These are phyloP conservation scores for Cataglyphis altisquamis DNA, from an alignment of 2,888 invertebrate species.

Conservation along the genomic window DNA sequence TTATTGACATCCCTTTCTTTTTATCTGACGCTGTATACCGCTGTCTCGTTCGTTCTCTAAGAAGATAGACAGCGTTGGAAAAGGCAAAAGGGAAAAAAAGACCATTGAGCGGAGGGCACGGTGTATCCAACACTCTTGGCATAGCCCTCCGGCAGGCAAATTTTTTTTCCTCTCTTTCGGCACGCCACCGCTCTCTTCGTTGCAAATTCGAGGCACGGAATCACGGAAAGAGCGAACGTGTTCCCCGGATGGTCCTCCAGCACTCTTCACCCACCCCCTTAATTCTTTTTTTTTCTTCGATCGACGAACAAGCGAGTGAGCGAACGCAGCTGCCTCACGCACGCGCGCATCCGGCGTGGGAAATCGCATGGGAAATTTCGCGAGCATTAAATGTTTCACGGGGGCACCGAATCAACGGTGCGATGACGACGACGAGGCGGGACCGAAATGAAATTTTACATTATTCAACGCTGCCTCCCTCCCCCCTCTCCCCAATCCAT, in stretches of 20 bases:
- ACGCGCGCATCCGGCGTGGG: slow-evolving; percentile 40
- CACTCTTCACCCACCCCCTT: slow-evolving; percentile 11
- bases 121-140: slow-evolving; percentile 48
- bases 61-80: neutral
- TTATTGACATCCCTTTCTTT: slow-evolving; percentile 2
- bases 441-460: slow-evolving; percentile 81
- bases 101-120: neutral
- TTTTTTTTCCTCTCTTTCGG: slow-evolving; percentile 54
- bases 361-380: slow-evolving; percentile 81
- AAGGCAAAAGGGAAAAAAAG: neutral
- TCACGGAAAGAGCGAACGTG: slow-evolving; percentile 68
- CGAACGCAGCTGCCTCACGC: neutral
- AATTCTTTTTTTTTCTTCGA: slow-evolving; percentile 30
- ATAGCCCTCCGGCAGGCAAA: slow-evolving; percentile 9
- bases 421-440: slow-evolving; percentile 72
- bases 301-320: slow-evolving; percentile 54
- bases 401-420: slow-evolving; percentile 73
- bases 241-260: slow-evolving; percentile 58
- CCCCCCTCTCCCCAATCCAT: neutral
- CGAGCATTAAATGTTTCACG: slow-evolving; percentile 80
- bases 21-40: slow-evolving; percentile 30
- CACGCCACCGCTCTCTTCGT: slow-evolving; percentile 50
- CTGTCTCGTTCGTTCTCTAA: slow-evolving; percentile 20
- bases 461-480: slow-evolving; percentile 76
- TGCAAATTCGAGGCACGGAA: slow-evolving; percentile 73